Percentiles rank a stretch among this genome's conserved stretches.
These are phyloP conservation scores for Ophraella communa DNA, from an alignment of 2,888 invertebrate genomes.

Conservation along the genomic window DNA sequence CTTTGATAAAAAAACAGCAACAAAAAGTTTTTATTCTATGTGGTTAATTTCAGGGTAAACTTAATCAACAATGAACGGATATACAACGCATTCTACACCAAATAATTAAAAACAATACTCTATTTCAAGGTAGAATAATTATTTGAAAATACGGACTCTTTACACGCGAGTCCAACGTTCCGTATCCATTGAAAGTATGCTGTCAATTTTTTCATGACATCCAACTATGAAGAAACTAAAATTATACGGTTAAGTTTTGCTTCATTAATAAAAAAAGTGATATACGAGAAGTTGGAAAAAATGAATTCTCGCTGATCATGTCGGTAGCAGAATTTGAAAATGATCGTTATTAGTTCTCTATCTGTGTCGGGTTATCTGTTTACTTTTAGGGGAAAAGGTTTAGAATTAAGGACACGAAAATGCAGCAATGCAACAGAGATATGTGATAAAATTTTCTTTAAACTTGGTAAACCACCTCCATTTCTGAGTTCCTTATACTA, in stretches of 20 bases:
- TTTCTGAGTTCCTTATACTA: too few relatives aligned
- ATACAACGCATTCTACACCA: slow-evolving; percentile 11
- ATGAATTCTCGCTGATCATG: too few relatives aligned
- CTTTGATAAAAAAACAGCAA: neutral
- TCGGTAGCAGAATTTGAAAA: too few relatives aligned
- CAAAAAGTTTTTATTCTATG: neutral
- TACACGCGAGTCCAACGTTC: slow-evolving; percentile 12
- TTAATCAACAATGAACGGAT: slow-evolving; percentile 31
- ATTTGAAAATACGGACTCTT: slow-evolving; percentile 14
- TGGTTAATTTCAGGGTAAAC: slow-evolving; percentile 3
- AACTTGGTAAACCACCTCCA: too few relatives aligned
- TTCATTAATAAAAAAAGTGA: neutral
- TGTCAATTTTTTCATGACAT: neutral
- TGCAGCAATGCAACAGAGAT: too few relatives aligned
- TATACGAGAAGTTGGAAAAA: neutral
- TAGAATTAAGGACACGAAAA: too few relatives aligned
- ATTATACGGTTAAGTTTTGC: neutral
- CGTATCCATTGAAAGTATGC: neutral
- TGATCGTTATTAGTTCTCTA: too few relatives aligned
- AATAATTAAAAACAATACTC: slow-evolving; percentile 31
- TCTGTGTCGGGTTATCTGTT: too few relatives aligned
- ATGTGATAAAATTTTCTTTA: too few relatives aligned
- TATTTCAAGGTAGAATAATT: slow-evolving; percentile 36
- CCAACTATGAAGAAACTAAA: neutral
- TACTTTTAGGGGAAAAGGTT: too few relatives aligned